Percentiles rank a stretch among this genome's conserved stretches.
phyloP scores from a whole-genome alignment of 2,888 invertebrate species.

The Heteromurus nitidus region DNA sequence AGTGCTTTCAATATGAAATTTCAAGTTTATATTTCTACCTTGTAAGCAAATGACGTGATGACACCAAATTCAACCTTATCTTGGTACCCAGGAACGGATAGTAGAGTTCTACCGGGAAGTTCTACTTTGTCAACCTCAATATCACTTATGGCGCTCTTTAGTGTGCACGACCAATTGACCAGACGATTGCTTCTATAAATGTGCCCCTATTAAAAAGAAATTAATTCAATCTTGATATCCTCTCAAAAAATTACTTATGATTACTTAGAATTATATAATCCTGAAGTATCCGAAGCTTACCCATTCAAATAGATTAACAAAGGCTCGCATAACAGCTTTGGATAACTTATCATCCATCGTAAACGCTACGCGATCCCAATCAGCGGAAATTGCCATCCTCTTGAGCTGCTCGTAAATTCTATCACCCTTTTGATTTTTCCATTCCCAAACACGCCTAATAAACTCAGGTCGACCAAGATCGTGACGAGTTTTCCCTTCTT shows the following conservation, averaged over 20 bases:
- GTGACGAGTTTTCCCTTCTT: slow-evolving; percentile 89
- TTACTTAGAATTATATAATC: not conserved
- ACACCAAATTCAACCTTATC: slow-evolving; percentile 95
- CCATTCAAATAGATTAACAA: slow-evolving; percentile 89
- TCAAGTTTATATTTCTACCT: slow-evolving; percentile 76
- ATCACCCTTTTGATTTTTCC: slow-evolving; percentile 91
- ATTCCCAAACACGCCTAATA: slow-evolving; percentile 94
- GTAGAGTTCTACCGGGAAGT: slow-evolving; percentile 87
- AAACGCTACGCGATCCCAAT: slow-evolving; percentile 96
- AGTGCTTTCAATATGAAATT: not conserved
- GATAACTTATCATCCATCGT: slow-evolving; percentile 96
- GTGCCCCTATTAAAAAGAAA: slow-evolving; percentile 79
- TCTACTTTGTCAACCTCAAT: slow-evolving; percentile 98
- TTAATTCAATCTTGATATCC: not conserved
- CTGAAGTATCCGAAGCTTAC: slow-evolving; percentile 71
- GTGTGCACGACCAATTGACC: slow-evolving; percentile 98
- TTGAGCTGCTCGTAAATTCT: slow-evolving; percentile 89
- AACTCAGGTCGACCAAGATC: slow-evolving; percentile 97
- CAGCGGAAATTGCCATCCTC: slow-evolving; percentile 91
- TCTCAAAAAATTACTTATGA: not conserved
- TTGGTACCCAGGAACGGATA: slow-evolving; percentile 94
- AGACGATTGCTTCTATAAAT: slow-evolving; percentile 95
- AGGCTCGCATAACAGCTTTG: slow-evolving; percentile 94
- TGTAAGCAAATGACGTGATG: slow-evolving; percentile 93
- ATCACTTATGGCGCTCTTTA: slow-evolving; percentile 98